Evolutionary conservation across 1,140 invertebrate genomes (phyloP).

Genomic region (Tachypleus tridentatus): DNA sequence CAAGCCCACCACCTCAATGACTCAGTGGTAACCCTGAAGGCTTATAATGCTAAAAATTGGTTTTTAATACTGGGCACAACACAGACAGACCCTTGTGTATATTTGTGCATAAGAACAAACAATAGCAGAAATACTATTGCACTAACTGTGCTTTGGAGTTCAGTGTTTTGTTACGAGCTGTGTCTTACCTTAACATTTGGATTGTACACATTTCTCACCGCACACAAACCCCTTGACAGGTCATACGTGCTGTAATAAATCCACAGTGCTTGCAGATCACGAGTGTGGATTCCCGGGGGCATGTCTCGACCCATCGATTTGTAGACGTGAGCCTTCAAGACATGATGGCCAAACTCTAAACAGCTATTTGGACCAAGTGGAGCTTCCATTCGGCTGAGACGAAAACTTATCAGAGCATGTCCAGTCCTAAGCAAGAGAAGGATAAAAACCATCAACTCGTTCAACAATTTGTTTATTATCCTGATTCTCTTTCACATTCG

Average conservation of each 20-base stretch:
- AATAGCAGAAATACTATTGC: neutral
- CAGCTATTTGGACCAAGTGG: constrained; percentile 74
- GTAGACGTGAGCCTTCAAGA: constrained; percentile 91
- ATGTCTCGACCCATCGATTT: constrained; percentile 32
- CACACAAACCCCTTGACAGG: constrained; percentile 68
- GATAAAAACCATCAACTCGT: too few species aligned
- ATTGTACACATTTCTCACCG: constrained; percentile 79
- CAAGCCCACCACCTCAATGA: too few species aligned
- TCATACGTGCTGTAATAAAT: constrained; percentile 65
- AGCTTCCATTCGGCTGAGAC: constrained; percentile 67
- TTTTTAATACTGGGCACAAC: too few species aligned
- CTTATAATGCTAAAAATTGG: too few species aligned
- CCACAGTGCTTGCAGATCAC: constrained; percentile 82
- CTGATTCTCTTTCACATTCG: too few species aligned
- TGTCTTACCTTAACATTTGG: constrained; percentile 73
- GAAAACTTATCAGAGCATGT: constrained; percentile 82
- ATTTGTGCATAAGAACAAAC: too few species aligned
- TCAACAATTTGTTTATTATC: too few species aligned
- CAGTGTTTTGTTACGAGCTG: neutral
- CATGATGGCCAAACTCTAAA: constrained; percentile 87
- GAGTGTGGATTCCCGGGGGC: constrained; percentile 45
- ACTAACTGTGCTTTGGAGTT: neutral
- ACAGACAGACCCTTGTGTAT: too few species aligned
- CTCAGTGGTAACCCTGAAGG: too few species aligned
- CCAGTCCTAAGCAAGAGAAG: constrained; percentile 47